Evolutionary conservation across 2,888 invertebrate genomes (phyloP).

Genomic region (Oxycera nigricornis): DNA sequence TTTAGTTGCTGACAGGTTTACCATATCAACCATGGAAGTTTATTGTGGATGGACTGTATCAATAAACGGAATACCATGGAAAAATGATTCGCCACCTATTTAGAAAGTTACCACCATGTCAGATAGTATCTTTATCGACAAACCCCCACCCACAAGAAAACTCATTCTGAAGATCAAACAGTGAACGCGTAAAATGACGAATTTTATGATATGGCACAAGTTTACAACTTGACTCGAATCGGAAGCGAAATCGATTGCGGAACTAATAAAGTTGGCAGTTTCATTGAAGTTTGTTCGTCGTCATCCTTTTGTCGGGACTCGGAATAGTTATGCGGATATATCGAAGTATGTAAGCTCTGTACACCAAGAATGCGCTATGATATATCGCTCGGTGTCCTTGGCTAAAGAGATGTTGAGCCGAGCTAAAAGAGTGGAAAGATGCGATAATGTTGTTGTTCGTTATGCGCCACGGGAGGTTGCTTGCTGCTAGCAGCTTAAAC

Average conservation of each 20-base stretch:
- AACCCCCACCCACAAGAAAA: not conserved
- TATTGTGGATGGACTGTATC: too few relatives aligned
- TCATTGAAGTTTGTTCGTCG: conserved; percentile 25
- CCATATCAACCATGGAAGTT: too few relatives aligned
- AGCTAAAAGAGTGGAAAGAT: too few relatives aligned
- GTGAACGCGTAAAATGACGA: conserved; percentile 25
- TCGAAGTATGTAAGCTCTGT: not conserved
- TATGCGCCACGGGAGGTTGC: not conserved
- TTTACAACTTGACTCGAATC: conserved; percentile 2
- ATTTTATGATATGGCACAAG: conserved; percentile 13
- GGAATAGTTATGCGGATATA: not conserved
- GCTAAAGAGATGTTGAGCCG: too few relatives aligned
- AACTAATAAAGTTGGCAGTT: conserved; percentile 30
- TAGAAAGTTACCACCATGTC: too few relatives aligned
- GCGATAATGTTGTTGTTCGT: not conserved
- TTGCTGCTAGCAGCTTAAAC: not conserved
- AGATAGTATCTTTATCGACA: not conserved
- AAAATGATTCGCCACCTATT: too few relatives aligned
- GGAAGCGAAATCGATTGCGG: conserved; percentile 26
- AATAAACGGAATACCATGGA: too few relatives aligned
- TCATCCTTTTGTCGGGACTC: not conserved
- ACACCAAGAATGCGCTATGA: too few relatives aligned
- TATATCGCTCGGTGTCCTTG: too few relatives aligned
- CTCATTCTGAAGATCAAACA: not conserved
- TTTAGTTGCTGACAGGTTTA: too few relatives aligned